Percentiles rank a stretch among this genome's conserved stretches.
These are phyloP conservation scores for Rhynchotus rufescens DNA, from an alignment of 2,797 vertebrate genomes.

Conservation along the genomic window DNA sequence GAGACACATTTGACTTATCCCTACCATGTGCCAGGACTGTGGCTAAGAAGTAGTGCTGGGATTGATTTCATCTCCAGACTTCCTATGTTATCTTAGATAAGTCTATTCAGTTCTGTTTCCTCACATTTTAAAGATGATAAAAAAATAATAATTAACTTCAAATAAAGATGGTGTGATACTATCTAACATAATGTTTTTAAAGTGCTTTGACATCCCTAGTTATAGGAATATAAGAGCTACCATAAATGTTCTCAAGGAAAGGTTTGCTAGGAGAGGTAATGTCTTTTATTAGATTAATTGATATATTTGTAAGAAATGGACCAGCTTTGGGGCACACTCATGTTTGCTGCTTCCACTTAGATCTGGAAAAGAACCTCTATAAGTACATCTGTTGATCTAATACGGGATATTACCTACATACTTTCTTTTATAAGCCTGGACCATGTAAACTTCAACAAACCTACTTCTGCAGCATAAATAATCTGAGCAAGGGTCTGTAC, in stretches of 20 bases:
- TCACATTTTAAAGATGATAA: constrained; percentile 56
- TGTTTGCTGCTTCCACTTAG: constrained; percentile 49
- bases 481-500: background rate
- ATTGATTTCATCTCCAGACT: constrained; percentile 29
- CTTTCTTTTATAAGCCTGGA: background rate
- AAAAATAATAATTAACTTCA: constrained; percentile 64
- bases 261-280: constrained; percentile 38
- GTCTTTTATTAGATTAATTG: constrained; percentile 62
- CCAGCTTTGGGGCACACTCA: constrained; percentile 9
- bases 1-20: background rate
- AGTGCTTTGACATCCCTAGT: constrained; percentile 12
- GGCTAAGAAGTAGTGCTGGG: constrained; percentile 9
- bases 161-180: constrained; percentile 52
- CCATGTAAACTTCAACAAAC: constrained; percentile 38
- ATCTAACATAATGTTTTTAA: constrained; percentile 51
- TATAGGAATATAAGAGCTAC: constrained; percentile 45
- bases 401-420: background rate
- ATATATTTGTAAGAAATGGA: constrained; percentile 22
- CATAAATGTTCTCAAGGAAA: constrained; percentile 36
- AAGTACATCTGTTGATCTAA: constrained; percentile 42
- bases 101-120: constrained; percentile 49
- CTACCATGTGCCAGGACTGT: background rate
- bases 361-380: constrained; percentile 24
- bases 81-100: constrained; percentile 39
- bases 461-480: constrained; percentile 39